These are phyloP conservation scores for Rynchops niger DNA, from an alignment of 2,113 vertebrate genomes.

Conservation along the genomic window DNA sequence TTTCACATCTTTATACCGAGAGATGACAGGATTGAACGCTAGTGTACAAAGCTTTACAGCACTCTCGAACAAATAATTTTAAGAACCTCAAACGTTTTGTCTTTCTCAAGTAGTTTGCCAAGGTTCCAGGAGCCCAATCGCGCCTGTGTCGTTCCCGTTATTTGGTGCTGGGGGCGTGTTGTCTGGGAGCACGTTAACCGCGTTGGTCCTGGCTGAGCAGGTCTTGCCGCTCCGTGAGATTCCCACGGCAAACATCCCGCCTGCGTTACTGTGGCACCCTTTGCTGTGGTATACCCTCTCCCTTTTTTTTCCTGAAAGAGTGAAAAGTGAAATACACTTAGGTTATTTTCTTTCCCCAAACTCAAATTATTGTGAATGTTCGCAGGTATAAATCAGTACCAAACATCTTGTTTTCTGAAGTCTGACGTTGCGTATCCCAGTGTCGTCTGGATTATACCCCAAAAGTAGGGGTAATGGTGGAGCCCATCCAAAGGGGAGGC, in stretches of 20 bases:
- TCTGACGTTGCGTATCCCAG: accelerated
- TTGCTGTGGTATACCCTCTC: accelerated
- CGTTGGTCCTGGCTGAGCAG: not conserved
- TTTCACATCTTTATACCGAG: not conserved
- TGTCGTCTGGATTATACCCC: not conserved
- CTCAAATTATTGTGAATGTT: not conserved
- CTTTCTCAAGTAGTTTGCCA: not conserved
- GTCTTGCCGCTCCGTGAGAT: not conserved
- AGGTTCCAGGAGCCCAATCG: not conserved
- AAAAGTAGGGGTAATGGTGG: not conserved
- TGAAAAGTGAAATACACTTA: not conserved
- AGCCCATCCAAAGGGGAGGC: not conserved
- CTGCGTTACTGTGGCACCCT: accelerated
- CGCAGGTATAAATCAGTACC: not conserved
- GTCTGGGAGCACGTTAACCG: not conserved
- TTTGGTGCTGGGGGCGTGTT: accelerated
- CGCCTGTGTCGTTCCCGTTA: accelerated
- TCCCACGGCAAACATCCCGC: not conserved
- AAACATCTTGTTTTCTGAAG: too few species aligned
- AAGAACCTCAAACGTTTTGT: not conserved
- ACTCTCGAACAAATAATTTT: not conserved
- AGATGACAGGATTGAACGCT: not conserved
- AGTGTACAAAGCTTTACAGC: not conserved
- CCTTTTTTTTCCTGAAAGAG: not conserved
- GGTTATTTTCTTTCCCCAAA: not conserved